Percentiles rank a stretch among this genome's conserved stretches.
These are phyloP conservation scores for Anas bernieri DNA, from an alignment of 2,797 vertebrate genomes.

Conservation along the genomic window DNA sequence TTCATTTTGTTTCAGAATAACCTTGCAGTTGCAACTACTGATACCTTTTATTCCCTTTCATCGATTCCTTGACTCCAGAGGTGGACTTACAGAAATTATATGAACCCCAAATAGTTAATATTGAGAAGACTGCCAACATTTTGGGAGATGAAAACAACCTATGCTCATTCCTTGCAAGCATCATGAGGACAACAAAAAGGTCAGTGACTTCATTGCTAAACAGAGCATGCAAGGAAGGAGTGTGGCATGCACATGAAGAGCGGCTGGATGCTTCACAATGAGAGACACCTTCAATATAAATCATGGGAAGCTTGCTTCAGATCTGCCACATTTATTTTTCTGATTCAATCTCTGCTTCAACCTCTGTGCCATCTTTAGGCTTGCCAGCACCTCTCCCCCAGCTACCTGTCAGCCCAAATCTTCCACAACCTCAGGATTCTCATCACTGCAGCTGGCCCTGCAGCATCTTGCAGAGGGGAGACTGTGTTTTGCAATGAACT, in stretches of 20 bases:
- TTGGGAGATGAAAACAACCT: not conserved
- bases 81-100: not conserved
- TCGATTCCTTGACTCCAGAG: not conserved
- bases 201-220: slow-evolving; percentile 58
- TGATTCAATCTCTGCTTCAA: not conserved
- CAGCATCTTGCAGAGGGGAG: not conserved
- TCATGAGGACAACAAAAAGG: slow-evolving; percentile 13
- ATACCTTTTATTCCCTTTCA: not conserved
- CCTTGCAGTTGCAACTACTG: not conserved
- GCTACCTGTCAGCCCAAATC: not conserved
- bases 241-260: rapidly evolving
- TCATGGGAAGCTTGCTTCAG: not conserved
- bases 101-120: not conserved
- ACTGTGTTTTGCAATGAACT: not conserved
- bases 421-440: not conserved
- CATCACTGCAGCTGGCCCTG: not conserved
- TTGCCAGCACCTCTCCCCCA: not conserved
- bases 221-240: slow-evolving; percentile 32
- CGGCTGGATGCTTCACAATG: not conserved
- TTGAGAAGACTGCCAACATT: not conserved
- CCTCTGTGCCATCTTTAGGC: not conserved
- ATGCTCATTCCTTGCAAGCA: not conserved
- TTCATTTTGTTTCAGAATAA: not conserved
- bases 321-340: not conserved
- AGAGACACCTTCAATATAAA: not conserved